Percentiles rank a stretch among this genome's conserved stretches.
phyloP scores from a whole-genome alignment of 2,113 vertebrate species.

The Tragelaphus imberbis region DNA sequence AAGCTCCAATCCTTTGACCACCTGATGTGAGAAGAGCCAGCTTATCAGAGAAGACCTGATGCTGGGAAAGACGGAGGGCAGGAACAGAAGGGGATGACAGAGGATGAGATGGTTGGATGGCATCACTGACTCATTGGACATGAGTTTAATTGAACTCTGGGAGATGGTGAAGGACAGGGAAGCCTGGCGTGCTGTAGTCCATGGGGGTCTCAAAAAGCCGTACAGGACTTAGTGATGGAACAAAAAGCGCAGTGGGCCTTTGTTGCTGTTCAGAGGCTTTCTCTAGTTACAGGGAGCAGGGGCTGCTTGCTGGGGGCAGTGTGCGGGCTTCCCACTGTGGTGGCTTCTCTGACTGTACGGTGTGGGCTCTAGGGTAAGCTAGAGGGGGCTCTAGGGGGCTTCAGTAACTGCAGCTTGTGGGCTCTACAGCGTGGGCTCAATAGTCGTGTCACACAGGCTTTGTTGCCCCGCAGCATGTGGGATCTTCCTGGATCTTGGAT shows the following conservation, averaged over 20 bases:
- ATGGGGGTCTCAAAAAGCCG: neutral
- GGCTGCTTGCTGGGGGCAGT: neutral
- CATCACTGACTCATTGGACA: neutral
- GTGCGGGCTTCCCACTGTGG: neutral
- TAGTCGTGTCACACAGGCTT: accelerated
- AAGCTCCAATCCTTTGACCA: neutral
- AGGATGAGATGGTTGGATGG: neutral
- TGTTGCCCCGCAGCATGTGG: neutral
- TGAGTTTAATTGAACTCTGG: neutral
- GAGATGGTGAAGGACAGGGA: neutral
- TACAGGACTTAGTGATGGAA: neutral
- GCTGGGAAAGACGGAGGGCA: neutral
- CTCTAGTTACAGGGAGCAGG: neutral
- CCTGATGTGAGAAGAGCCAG: neutral
- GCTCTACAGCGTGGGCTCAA: accelerated
- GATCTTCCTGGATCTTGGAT: neutral
- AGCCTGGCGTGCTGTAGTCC: neutral
- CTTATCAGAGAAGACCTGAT: neutral
- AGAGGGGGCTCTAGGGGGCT: no score
- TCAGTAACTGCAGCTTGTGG: neutral
- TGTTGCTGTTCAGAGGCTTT: neutral
- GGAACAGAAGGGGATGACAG: neutral
- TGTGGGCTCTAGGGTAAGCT: neutral
- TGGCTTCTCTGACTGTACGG: neutral
- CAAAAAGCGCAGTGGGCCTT: neutral